Evolutionary conservation across 2,113 vertebrate species (phyloP).

Genomic region (Perognathus longimembris): DNA sequence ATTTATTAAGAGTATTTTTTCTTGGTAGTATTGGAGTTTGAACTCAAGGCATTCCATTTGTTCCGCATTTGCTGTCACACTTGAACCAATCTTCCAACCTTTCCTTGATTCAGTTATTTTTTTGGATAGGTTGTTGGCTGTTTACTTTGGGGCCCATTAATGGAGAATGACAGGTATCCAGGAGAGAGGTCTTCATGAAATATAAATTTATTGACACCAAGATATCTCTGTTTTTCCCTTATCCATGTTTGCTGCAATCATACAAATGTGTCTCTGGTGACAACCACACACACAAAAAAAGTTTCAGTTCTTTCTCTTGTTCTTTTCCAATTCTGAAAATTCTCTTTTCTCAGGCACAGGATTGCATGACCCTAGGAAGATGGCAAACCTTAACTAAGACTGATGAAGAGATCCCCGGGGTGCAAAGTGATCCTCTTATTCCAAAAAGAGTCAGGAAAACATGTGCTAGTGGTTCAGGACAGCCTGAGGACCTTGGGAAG

Average conservation of each 20-base stretch:
- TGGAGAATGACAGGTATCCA: not conserved
- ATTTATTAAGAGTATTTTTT: conserved; percentile 15
- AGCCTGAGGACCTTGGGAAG: not conserved
- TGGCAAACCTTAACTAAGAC: not conserved
- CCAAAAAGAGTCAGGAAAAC: not conserved
- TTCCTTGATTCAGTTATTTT: no score
- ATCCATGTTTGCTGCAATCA: not conserved
- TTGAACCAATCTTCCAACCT: no score
- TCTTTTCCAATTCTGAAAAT: not conserved
- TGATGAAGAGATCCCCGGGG: not conserved
- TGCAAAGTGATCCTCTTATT: not conserved
- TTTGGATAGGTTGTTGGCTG: not conserved
- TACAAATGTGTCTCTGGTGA: not conserved
- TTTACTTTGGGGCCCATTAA: not conserved
- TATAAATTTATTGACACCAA: not conserved
- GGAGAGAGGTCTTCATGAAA: not conserved
- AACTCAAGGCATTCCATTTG: no score
- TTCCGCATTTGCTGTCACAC: no score
- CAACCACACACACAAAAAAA: not conserved
- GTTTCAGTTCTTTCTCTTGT: not conserved
- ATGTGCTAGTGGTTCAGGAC: not conserved
- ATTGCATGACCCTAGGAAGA: not conserved
- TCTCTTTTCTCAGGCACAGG: not conserved
- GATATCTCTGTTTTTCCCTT: not conserved
- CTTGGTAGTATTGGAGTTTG: no score